A percentile compares a stretch with the other conserved stretches of the same genome.
Evolutionary conservation across 2,888 invertebrate genomes (phyloP).

Genomic region (Lasioglossum morio): DNA sequence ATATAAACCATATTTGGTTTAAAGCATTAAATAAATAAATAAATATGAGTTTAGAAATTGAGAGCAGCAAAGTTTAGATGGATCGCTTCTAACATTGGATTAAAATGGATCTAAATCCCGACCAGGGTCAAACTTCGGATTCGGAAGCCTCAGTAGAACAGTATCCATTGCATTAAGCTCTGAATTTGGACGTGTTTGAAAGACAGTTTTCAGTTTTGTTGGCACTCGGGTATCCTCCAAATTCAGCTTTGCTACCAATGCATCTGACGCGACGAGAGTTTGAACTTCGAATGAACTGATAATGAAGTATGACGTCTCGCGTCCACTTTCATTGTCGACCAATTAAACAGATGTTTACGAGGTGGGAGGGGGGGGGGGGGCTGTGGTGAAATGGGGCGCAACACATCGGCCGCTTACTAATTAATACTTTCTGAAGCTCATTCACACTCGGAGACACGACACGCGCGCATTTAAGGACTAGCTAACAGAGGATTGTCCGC

Average conservation of each 20-base stretch:
- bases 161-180: neutral
- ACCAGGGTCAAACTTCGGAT: neutral
- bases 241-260: neutral
- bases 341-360: neutral
- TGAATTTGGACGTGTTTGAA: conserved; percentile 2
- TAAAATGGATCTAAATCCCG: neutral
- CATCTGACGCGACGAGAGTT: neutral
- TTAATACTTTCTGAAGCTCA: conserved; percentile 80
- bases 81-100: neutral
- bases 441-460: conserved; percentile 69
- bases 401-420: conserved; percentile 71
- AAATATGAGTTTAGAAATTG: neutral
- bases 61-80: neutral
- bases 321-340: conserved; percentile 21
- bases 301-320: conserved; percentile 17
- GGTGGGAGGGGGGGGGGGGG: neutral
- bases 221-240: conserved; percentile 35
- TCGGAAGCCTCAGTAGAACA: neutral
- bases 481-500: conserved; percentile 79
- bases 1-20: too few relatives aligned
- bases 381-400: conserved; percentile 26
- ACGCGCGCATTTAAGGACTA: conserved; percentile 74
- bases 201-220: conserved; percentile 16
- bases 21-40: too few relatives aligned
- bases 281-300: neutral